phyloP scores from a whole-genome alignment of 2,113 vertebrate species.

The Forbesichthys agassizii region DNA sequence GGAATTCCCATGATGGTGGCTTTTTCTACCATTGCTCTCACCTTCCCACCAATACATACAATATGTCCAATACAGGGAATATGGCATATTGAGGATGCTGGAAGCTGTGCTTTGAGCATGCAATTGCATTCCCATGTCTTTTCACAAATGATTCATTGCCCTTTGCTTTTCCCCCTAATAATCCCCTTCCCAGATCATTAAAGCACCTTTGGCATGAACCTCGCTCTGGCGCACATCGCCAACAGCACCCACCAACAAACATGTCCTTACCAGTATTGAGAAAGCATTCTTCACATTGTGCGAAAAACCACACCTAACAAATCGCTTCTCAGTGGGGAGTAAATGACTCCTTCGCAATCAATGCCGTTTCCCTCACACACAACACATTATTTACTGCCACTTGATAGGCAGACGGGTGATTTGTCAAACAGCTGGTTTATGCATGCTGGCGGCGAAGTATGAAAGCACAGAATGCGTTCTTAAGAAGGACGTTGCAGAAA shows the following conservation, averaged over 20 bases:
- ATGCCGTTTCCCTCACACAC: constrained; percentile 53
- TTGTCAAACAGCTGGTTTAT: constrained; percentile 47
- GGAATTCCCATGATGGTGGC: constrained; percentile 40
- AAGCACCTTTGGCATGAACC: constrained; percentile 45
- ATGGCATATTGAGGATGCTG: constrained; percentile 29
- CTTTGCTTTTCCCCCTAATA: constrained; percentile 34
- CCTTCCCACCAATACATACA: constrained; percentile 26
- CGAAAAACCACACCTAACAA: constrained; percentile 50
- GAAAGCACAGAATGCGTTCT: too few relatives aligned
- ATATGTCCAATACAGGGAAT: constrained; percentile 30
- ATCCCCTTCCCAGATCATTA: constrained; percentile 46
- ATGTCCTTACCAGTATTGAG: constrained; percentile 25
- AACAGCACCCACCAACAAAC: constrained; percentile 26
- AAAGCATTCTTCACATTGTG: constrained; percentile 50
- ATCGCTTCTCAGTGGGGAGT: constrained; percentile 57
- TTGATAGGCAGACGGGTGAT: constrained; percentile 37
- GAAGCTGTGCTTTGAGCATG: constrained; percentile 11
- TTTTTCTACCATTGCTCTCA: constrained; percentile 56
- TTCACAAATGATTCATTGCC: constrained; percentile 45
- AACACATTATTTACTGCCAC: constrained; percentile 61
- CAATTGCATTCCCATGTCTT: constrained; percentile 38
- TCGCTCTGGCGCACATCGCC: constrained; percentile 28
- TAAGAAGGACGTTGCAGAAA: too few relatives aligned
- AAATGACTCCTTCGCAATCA: constrained; percentile 61
- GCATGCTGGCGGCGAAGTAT: constrained; percentile 22